phyloP scores from a whole-genome alignment of 2,888 invertebrate species.

The Agrochola macilenta region DNA sequence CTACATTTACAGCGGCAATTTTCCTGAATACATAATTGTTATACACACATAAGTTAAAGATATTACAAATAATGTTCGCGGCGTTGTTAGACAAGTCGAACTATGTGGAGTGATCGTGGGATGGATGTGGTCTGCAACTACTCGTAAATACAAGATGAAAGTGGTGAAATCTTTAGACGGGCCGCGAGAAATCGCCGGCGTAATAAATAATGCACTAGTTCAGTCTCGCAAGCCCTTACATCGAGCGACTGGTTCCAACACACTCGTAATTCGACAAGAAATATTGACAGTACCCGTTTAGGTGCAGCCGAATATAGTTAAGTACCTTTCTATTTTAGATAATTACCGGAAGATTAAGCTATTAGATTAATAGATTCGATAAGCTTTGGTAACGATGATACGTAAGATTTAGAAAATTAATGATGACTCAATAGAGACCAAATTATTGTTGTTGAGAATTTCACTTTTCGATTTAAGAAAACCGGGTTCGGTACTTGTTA shows the following conservation, averaged over 20 bases:
- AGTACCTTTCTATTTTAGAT: constrained; percentile 65
- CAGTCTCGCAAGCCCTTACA: constrained; percentile 83
- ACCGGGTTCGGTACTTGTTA: neutral
- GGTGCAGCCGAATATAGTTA: constrained; percentile 65
- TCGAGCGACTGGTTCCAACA: constrained; percentile 80
- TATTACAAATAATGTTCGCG: constrained; percentile 32
- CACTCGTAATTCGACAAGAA: constrained; percentile 76
- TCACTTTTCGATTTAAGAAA: constrained; percentile 43
- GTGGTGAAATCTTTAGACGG: constrained; percentile 87
- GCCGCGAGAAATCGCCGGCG: constrained; percentile 86
- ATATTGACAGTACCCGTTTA: constrained; percentile 70
- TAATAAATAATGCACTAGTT: constrained; percentile 90
- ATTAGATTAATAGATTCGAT: constrained; percentile 65
- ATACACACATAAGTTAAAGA: constrained; percentile 28
- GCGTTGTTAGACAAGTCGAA: constrained; percentile 44
- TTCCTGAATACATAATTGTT: constrained; percentile 3
- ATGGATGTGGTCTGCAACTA: constrained; percentile 75
- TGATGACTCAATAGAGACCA: constrained; percentile 50
- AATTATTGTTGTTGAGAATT: constrained; percentile 37
- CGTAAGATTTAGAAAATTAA: constrained; percentile 62
- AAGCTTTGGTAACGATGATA: constrained; percentile 59
- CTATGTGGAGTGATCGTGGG: constrained; percentile 71
- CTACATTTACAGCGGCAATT: neutral
- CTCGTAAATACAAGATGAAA: constrained; percentile 87
- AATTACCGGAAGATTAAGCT: constrained; percentile 66